Base-by-base conservation (phyloP, 2,113 vertebrate species). In the Acrocephalus arundinaceus region DNA sequence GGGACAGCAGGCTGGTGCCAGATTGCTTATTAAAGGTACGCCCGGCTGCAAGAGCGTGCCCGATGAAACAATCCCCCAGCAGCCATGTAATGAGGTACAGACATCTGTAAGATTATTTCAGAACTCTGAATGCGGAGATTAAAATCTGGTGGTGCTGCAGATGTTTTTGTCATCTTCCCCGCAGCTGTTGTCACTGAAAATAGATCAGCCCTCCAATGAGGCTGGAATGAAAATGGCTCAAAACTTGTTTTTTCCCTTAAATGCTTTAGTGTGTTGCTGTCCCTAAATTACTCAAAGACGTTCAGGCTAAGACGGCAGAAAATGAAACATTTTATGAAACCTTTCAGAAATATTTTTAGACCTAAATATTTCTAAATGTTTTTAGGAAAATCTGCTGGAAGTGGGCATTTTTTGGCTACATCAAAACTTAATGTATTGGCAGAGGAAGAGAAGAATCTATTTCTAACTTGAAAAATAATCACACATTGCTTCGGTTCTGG, bases 1-100 rank as follows among this genome's bases (percentile, higher is more conserved):
- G 78, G 96, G 97, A 97, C 97, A 98, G 98, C 97, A 97, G 97
- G 97, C 94, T 95, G 70, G 87, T 95, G 94, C 94, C 97, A 98
- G 97, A 98, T 96, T 98, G 97, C 96, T 98, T 98, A 97, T 97
- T 97, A 97, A 97, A 98, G 97, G 96, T 97, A 97, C 94, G 96
- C 88, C 82, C 35, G 2, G 86, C 85, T 97, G 92, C 86, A 96
- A 90, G 91, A 97, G 83, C 62, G 92, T 22, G 77, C 85, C 97
- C 97, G 97, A 97, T 97, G 98, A 98, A 94, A 93, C 78, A 96
- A 94, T 96, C 97, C 96, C 97, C 96, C 71, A 85, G 97, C 74
- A 98, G 96, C 94, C 84, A 39, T 46, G 28, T 96, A 98, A 97
- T 93, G 97, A 97, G 96, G 88, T 95, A 92, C 89, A 96, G 96